phyloP scores from a whole-genome alignment of 2,797 vertebrate species.

The Sparus aurata region DNA sequence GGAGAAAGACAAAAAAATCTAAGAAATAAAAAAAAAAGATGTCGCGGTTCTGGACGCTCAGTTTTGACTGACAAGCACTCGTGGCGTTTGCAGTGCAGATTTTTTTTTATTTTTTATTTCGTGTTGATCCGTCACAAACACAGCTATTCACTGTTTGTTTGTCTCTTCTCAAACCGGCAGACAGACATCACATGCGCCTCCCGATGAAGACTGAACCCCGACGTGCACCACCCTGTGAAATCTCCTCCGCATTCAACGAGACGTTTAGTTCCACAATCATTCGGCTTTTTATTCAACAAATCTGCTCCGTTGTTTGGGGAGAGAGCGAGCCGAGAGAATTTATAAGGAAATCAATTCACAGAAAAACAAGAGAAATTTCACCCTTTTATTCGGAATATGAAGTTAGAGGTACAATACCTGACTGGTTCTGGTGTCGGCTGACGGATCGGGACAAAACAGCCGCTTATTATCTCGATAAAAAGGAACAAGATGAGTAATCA shows the following conservation, averaged over 20 bases:
- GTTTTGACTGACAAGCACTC: constrained; percentile 10
- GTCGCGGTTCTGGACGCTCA: neutral
- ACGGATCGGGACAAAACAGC: constrained; percentile 25
- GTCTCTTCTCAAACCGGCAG: neutral
- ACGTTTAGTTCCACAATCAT: neutral
- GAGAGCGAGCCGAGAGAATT: neutral
- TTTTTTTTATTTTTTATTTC: constrained; percentile 6
- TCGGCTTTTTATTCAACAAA: constrained; percentile 1
- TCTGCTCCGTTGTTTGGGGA: neutral
- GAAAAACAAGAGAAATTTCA: constrained; percentile 9
- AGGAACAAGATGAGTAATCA: constrained; percentile 39
- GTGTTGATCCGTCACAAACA: neutral
- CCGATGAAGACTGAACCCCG: neutral
- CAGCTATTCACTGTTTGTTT: neutral
- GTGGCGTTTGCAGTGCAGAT: neutral
- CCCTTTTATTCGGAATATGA: constrained; percentile 6
- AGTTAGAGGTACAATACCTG: neutral
- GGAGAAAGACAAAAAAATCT: constrained; percentile 11
- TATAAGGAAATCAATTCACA: constrained; percentile 10
- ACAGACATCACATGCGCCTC: neutral
- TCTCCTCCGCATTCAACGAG: neutral
- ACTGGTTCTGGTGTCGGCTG: neutral
- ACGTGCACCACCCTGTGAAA: neutral
- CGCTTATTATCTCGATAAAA: constrained; percentile 33
- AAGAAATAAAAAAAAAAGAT: neutral